These are phyloP conservation scores for Nineta flava DNA, from an alignment of 2,888 invertebrate species.

Conservation along the genomic window DNA sequence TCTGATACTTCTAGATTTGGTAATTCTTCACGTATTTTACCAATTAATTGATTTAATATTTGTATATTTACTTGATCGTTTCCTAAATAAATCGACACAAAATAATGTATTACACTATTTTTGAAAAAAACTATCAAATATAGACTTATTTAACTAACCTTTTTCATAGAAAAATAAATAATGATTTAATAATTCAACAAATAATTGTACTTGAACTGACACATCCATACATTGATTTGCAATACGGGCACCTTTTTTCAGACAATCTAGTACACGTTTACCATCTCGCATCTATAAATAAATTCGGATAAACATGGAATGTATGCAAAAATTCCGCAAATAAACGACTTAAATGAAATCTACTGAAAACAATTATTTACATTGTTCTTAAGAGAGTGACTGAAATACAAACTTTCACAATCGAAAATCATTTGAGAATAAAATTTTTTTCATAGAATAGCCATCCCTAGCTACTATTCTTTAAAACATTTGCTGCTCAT, in stretches of 20 bases:
- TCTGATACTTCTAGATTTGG: slow-evolving; percentile 88
- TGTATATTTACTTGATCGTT: slow-evolving; percentile 27
- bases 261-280: slow-evolving; percentile 80
- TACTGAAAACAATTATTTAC: too few species aligned
- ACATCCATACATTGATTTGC: slow-evolving; percentile 97
- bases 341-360: too few species aligned
- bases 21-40: slow-evolving; percentile 83
- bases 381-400: too few species aligned
- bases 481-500: too few species aligned
- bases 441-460: too few species aligned
- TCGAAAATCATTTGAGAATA: too few species aligned
- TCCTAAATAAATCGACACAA: neutral
- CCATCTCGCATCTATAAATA: slow-evolving; percentile 64
- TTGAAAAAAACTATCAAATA: slow-evolving; percentile 30
- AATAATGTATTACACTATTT: neutral
- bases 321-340: too few species aligned
- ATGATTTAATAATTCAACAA: slow-evolving; percentile 86
- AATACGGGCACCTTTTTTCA: slow-evolving; percentile 89
- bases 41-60: slow-evolving; percentile 54
- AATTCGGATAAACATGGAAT: too few species aligned
- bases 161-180: slow-evolving; percentile 88
- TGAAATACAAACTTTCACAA: too few species aligned
- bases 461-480: too few species aligned
- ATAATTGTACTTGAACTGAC: slow-evolving; percentile 88
- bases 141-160: slow-evolving; percentile 26